Percentiles rank a stretch among this genome's conserved stretches.
Evolutionary conservation across 2,888 invertebrate species (phyloP).

Genomic region (Drosophila buzzatii): DNA sequence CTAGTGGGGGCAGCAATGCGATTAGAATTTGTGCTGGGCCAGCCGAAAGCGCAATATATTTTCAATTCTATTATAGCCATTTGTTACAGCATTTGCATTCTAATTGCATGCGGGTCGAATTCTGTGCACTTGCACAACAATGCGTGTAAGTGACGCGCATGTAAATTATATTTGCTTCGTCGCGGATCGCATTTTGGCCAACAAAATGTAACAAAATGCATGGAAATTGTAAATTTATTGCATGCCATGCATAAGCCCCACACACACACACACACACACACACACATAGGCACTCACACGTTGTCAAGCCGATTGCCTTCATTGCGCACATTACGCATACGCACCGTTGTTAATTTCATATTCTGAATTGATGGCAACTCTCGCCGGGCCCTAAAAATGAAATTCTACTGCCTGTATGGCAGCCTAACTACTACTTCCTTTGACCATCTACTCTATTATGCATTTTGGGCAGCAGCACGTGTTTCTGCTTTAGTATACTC

Average conservation of each 20-base stretch:
- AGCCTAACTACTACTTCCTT: conserved; percentile 12
- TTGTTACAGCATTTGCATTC: conserved; percentile 42
- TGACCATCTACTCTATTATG: conserved; percentile 57
- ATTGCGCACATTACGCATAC: conserved; percentile 68
- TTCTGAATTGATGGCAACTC: conserved; percentile 55
- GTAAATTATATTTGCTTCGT: conserved; percentile 69
- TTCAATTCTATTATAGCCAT: conserved; percentile 29
- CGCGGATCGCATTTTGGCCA: conserved; percentile 30
- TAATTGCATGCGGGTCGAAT: conserved; percentile 29
- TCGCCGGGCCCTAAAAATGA: conserved; percentile 36
- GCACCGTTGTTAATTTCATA: conserved; percentile 76
- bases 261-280: neutral
- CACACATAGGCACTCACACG: neutral
- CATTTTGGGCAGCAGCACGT: conserved; percentile 49
- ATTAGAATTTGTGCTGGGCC: conserved; percentile 5
- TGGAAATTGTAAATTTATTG: conserved; percentile 75
- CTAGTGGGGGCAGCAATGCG: conserved; percentile 4
- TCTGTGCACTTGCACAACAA: conserved; percentile 31
- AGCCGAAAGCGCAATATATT: conserved; percentile 35
- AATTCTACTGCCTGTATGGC: conserved; percentile 56
- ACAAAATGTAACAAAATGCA: conserved; percentile 34
- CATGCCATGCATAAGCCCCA: conserved; percentile 22
- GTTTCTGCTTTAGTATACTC: conserved; percentile 11
- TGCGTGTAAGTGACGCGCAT: conserved; percentile 70
- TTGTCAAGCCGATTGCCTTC: conserved; percentile 8